Evolutionary conservation across 1,140 invertebrate genomes (phyloP), one percentile per base, ranked within the genome.

Genomic region (Xylocopa sonorina): DNA sequence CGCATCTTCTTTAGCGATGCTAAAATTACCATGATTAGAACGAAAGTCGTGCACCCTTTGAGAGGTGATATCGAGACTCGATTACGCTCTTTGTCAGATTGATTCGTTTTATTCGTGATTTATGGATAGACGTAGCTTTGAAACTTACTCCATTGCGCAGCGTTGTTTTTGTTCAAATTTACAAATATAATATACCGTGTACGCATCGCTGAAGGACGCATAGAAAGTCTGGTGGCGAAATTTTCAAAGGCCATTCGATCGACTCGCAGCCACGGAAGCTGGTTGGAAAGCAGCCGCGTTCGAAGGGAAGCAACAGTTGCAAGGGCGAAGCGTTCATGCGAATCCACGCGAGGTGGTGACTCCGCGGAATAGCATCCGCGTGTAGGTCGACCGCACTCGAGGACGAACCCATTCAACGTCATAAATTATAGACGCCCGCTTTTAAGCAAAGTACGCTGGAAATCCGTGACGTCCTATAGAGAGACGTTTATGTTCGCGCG

Each of bases 241-340:
- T 60, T 60, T n/a, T 34, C 4, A n/a, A 21, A n/a, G 32, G 14
- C 18, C 57, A 21, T 2, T 60, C 32, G 32, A 21, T 12, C n/a
- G 10, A 9, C 32, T 60, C 55, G 3, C 9, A 14, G 57, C 57
- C 32, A 60, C 10, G 32, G 32, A 60, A n/a, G 9, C 32, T 60
- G 4, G 14, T 21, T 57, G 2, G 27, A 12, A 57, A 57, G 14
- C 16, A 9, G 9, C 5, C 18, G 57, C 7, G 57, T 34, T 24
- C 71, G 71, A 50, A 38, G 57, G 32, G 72, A 74, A 74, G 72
- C 72, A 74, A 74, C 72, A 74, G 72, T 74, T 74, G 72, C 34
- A 34, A 24, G 16, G 12, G 29, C 18, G 24, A 50, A 46, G 27
- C n/a, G 34, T 53, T 41, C 58, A 7, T 43, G 21, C 5, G 21